Evolutionary conservation across 2,888 invertebrate genomes (phyloP), one percentile per base, ranked within the genome.

Genomic region (Drosophila multiciliata): DNA sequence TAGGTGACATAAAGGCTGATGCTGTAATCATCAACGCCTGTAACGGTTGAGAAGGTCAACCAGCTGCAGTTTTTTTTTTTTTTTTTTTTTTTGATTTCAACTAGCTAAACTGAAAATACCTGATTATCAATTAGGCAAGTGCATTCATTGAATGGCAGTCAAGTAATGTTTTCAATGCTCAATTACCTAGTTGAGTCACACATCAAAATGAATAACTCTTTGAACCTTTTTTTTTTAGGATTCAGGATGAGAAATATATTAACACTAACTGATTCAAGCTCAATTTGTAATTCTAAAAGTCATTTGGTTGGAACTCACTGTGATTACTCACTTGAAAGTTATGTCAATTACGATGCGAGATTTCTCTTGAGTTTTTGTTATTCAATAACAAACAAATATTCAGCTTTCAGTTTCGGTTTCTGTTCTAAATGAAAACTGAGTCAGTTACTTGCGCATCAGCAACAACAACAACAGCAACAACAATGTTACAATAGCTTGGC

Each of bases 41-140:
- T 85, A 86, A 86, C 85, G 85, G 85, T 89, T 78, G 75, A 73
- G 83, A 86, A 86, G 85, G 85, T 86, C 88, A 86, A 82, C 89
- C 88, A 89, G 89, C 67, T 85, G 80, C 80, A 75, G 73, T 72
- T 85, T 68, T 69, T 65, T 62, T 66, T 29, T 29, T 29, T 26
- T 26, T 26, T 26, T 26, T 26, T 45, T 45, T 15, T 26, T 26
- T 45, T 45, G 8, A 23, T 23, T 45, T 45, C 45, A 23, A 45
- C 15, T 23, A 38, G 29, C 38, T 12, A 36, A 23, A 49, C 29
- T 40, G 26, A 59, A 65, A 53, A 69, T 69, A 79, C 80, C 80
- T 71, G 77, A 66, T 78, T 64, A 75, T 71, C 80, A 78, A 75
- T 78, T 80, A 80, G 77, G 76, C 77, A 78, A 78, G 77, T 78